Conservation (phyloP, 2,797 vertebrate genomes). For the Epinephelus malabaricus region DNA sequence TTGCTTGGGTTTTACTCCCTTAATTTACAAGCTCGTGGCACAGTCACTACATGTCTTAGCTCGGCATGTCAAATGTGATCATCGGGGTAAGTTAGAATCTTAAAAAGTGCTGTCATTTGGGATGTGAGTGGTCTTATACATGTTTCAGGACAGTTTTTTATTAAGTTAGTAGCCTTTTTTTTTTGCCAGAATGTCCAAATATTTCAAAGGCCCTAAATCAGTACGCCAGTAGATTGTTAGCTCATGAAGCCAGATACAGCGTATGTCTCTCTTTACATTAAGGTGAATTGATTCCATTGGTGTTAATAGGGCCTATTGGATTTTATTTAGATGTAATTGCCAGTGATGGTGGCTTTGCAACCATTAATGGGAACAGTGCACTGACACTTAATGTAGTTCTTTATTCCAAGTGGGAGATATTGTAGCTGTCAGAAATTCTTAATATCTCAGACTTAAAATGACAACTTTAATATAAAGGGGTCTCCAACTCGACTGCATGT, state of each 20-base stretch:
- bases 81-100: background rate
- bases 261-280: background rate
- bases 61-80: background rate
- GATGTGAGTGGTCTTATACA: background rate
- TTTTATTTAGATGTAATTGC: background rate
- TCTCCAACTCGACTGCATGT: background rate
- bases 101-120: background rate
- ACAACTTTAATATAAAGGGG: constrained; percentile 2
- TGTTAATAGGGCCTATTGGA: background rate
- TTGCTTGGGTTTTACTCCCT: background rate
- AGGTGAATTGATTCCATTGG: background rate
- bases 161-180: background rate
- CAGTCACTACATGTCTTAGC: background rate
- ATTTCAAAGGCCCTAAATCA: background rate
- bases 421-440: background rate
- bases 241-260: background rate
- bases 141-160: background rate
- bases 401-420: background rate
- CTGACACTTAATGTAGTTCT: background rate
- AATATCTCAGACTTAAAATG: background rate
- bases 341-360: background rate
- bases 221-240: background rate
- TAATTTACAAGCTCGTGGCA: background rate
- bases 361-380: background rate
- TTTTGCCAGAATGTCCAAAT: background rate